Evolutionary conservation across 2,113 vertebrate species (phyloP), one percentile per base, ranked within the genome.

Genomic region (Phrynocephalus versicolor): DNA sequence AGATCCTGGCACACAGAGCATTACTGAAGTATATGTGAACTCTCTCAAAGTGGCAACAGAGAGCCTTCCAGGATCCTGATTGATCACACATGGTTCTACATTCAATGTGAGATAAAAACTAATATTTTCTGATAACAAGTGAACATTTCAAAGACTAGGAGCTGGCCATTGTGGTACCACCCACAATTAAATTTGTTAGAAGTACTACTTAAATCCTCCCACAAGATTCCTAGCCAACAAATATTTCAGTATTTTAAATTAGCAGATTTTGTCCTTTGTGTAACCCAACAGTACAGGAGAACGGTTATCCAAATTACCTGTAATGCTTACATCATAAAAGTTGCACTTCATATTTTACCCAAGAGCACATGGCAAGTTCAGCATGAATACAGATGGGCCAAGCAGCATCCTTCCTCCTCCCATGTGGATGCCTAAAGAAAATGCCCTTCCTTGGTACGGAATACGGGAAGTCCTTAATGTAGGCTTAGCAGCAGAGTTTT

Each of bases 81-180:
- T 70, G 60, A 76, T 6, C 35, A 39, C 16, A 25, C 0, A 60
- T 77, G 57, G 87, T 74, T 83, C 23, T 9, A 84, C 74, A 3
- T 86, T 55, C 72, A 84, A 70, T 62, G 0, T 65, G 88, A 82
- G 73, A 85, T 78, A 64, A 85, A 3, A 0, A 87, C 83, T 85
- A 89, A 88, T 88, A 92, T 91, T 90, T 85, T 86, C 7, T 74
- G 62, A 14, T 77, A 12, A 39, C 83, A 89, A 65, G 70, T 16
- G 75, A 93, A 92, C 81, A 87, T 88, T 82, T 90, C 86, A 91
- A 6, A 41, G 75, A 83, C 84, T 57, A 37, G 86, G 83, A 78
- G 71, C 39, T 1, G 55, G 55, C 30, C 27, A 8, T 37, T 79
- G 85, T 77, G 4, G 58, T 88, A 90, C 87, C 88, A 87, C 88